Base-by-base conservation (phyloP, 2,888 invertebrate species). In the Latrodectus hesperus region DNA sequence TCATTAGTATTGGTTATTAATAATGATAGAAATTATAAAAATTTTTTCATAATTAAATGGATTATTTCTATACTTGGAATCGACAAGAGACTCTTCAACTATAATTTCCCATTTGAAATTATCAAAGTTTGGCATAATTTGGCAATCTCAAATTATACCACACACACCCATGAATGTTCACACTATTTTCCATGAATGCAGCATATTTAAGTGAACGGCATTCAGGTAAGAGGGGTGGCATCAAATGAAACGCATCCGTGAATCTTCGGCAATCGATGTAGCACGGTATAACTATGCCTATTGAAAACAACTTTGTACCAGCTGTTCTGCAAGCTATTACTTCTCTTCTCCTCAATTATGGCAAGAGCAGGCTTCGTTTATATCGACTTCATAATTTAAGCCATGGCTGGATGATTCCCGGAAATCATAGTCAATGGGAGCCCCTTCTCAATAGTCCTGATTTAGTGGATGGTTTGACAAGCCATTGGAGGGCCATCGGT, bases 381-480 rank as follows among this genome's bases (percentile, higher is more conserved):
- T 74, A n/a, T 60, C 75, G 79, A 85, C 79, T 85, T 85, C 85
- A 85, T 85, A 85, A 85, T 85, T 85, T 85, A 85, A 70, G 73
- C 49, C 70, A 85, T 79, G 85, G 74, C 70, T 70, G 67, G 68
- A 64, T 74, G 84, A 65, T 52, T 71, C 51, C 84, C 76, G 85
- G 79, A 85, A 85, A 85, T 26, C 68, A 74, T 84, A 77, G 77
- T 84, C 74, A 85, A 85, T 74, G 38, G 85, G 52, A 16, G 11
- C 55, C 49, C 26, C 53, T n/a, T 73, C 79, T 85, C 85, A 85
- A 85, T 85, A n/a, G 76, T 51, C 75, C 86, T 86, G 86, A 86
- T 86, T 86, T 86, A 86, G 86, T 86, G 86, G 86, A 86, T 86
- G 86, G 86, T 81, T 86, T 86, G 86, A 86, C 86, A 86, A 86